A percentile compares a stretch with the other conserved stretches of the same genome.
Evolutionary conservation across 2,888 invertebrate species (phyloP).

Genomic region (Corythucha ciliata): DNA sequence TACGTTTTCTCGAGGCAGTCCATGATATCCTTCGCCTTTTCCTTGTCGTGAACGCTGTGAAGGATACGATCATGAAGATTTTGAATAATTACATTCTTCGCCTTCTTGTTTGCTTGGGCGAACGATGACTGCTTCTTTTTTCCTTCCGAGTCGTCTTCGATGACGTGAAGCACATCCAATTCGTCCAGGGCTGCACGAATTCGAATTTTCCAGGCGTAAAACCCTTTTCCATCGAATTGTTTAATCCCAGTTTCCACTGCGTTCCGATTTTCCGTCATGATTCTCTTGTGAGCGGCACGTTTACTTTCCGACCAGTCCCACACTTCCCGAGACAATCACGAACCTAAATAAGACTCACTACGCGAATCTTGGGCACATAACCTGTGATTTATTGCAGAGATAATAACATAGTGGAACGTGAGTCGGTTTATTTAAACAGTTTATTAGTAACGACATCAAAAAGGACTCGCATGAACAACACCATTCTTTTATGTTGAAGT

Average conservation of each 20-base stretch:
- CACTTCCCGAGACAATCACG: slow-evolving; percentile 4
- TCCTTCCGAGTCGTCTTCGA: neutral
- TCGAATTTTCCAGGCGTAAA: slow-evolving; percentile 15
- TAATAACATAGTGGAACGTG: no score
- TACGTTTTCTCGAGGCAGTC: slow-evolving; percentile 5
- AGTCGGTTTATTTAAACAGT: no score
- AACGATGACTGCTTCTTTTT: slow-evolving; percentile 3
- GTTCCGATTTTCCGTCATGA: slow-evolving; percentile 7
- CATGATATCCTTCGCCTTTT: slow-evolving; percentile 10
- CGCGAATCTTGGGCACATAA: slow-evolving; percentile 9
- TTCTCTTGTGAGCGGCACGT: neutral
- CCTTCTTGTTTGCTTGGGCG: neutral
- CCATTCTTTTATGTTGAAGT: no score
- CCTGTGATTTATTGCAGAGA: slow-evolving; percentile 8
- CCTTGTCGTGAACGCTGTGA: slow-evolving; percentile 6
- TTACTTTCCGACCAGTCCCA: neutral
- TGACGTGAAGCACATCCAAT: neutral
- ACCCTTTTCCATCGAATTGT: slow-evolving; percentile 11
- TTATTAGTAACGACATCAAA: no score
- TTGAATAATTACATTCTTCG: slow-evolving; percentile 9
- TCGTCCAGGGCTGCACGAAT: slow-evolving; percentile 13
- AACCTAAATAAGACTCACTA: slow-evolving; percentile 2
- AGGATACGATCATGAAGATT: slow-evolving; percentile 10
- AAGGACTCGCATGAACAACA: no score
- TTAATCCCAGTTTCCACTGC: slow-evolving; percentile 8